Conservation (phyloP, 1,140 invertebrate species). For the Battus philenor region DNA sequence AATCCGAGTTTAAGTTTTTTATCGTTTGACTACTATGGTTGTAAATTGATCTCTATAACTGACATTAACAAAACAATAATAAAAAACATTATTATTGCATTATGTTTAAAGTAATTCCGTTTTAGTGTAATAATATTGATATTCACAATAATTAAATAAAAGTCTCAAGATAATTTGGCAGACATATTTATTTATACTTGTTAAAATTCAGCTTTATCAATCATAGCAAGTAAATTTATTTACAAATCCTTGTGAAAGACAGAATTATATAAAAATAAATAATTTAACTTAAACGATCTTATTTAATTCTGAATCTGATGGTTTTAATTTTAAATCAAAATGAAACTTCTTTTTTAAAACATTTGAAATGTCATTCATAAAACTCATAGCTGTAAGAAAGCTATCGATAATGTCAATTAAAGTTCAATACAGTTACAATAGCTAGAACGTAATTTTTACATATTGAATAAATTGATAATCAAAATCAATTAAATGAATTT, state of each 20-base stretch:
- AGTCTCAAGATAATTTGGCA: slow-evolving; percentile 66
- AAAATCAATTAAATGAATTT: slow-evolving; percentile 5
- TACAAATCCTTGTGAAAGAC: slow-evolving; percentile 65
- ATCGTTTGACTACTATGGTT: too few species aligned
- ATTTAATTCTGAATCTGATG: too few species aligned
- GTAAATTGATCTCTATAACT: too few species aligned
- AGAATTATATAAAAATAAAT: slow-evolving; percentile 68
- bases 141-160: slow-evolving; percentile 13
- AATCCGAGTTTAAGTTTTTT: too few species aligned
- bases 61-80: too few species aligned
- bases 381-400: too few species aligned
- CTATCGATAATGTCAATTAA: slow-evolving; percentile 12
- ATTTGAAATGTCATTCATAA: too few species aligned
- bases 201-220: slow-evolving; percentile 69
- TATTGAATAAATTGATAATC: slow-evolving; percentile 14
- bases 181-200: slow-evolving; percentile 73
- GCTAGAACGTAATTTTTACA: slow-evolving; percentile 15
- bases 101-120: too few species aligned
- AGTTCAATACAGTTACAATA: slow-evolving; percentile 20
- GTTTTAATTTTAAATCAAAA: too few species aligned
- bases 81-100: too few species aligned
- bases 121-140: too few species aligned
- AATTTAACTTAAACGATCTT: slow-evolving; percentile 54
- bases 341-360: too few species aligned
- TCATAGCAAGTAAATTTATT: slow-evolving; percentile 66